phyloP scores from a whole-genome alignment of 2,797 vertebrate genomes.

The Fistularia tabacaria region DNA sequence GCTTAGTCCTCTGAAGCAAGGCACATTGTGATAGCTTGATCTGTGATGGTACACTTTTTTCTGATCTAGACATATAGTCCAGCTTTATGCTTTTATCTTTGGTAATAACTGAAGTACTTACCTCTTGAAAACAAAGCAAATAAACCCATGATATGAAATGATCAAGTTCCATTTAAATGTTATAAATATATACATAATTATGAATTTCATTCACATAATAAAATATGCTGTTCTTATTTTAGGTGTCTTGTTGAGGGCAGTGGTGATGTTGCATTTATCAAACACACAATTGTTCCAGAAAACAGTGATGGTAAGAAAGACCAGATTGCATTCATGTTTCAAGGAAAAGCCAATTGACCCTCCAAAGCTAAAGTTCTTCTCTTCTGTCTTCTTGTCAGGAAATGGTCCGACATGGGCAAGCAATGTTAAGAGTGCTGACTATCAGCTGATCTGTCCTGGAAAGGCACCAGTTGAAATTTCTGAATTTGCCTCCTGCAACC shows the following conservation, averaged over 20 bases:
- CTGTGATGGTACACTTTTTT: no score
- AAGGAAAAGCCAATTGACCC: not conserved
- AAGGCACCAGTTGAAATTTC: conserved; percentile 50
- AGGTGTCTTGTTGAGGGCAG: conserved; percentile 71
- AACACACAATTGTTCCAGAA: conserved; percentile 65
- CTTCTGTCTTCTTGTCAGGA: conserved; percentile 22
- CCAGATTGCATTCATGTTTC: not conserved
- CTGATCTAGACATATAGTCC: no score
- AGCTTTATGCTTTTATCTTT: no score
- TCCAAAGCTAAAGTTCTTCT: not conserved
- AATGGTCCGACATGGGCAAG: conserved; percentile 49
- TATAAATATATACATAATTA: no score
- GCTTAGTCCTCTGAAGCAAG: not conserved
- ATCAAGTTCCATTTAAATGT: no score
- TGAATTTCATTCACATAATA: not conserved
- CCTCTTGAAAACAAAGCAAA: no score
- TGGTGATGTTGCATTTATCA: conserved; percentile 77
- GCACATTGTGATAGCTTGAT: not conserved
- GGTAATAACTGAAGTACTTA: no score
- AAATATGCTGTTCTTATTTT: conserved; percentile 12
- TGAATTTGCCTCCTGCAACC: conserved; percentile 69
- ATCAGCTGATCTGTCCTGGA: conserved; percentile 78
- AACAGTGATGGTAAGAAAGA: conserved; percentile 63
- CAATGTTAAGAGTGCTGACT: conserved; percentile 41
- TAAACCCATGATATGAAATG: no score